Percentiles rank a stretch among this genome's conserved stretches.
These are phyloP conservation scores for Todiramphus chloris DNA, from an alignment of 2,113 vertebrate genomes.

Conservation along the genomic window DNA sequence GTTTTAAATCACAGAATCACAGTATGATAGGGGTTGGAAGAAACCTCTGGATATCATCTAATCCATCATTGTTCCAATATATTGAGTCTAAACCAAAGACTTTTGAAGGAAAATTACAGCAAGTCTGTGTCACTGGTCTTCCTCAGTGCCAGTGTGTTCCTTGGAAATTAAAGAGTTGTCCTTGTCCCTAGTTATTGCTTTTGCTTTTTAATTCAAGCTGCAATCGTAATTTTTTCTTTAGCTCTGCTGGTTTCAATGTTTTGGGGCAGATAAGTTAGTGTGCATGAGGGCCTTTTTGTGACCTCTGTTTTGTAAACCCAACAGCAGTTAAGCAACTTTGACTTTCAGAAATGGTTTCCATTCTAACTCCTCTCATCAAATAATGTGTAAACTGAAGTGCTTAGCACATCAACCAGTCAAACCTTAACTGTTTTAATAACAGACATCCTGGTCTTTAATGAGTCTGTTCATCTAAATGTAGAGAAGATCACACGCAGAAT, in stretches of 20 bases:
- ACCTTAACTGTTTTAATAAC: not conserved
- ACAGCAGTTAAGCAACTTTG: not conserved
- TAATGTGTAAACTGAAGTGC: not conserved
- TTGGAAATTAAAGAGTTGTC: not conserved
- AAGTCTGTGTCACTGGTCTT: not conserved
- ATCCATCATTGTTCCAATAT: not conserved
- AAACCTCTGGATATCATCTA: too few relatives aligned
- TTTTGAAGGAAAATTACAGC: not conserved
- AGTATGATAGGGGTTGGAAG: too few relatives aligned
- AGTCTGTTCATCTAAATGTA: not conserved
- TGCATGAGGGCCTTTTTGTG: not conserved
- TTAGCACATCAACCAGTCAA: not conserved
- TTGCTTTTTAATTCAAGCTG: not conserved
- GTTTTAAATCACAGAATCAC: not conserved
- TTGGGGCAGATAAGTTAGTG: not conserved
- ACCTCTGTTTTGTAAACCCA: not conserved
- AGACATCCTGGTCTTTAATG: not conserved
- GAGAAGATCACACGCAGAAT: not conserved
- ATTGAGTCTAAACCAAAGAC: not conserved
- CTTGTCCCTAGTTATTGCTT: not conserved
- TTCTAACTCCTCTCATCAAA: not conserved
- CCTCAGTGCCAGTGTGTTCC: not conserved
- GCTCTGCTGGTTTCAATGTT: not conserved
- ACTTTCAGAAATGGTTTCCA: not conserved
- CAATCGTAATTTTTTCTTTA: not conserved